Conservation (phyloP, 1,140 invertebrate species). For the Tyrophagus putrescentiae region DNA sequence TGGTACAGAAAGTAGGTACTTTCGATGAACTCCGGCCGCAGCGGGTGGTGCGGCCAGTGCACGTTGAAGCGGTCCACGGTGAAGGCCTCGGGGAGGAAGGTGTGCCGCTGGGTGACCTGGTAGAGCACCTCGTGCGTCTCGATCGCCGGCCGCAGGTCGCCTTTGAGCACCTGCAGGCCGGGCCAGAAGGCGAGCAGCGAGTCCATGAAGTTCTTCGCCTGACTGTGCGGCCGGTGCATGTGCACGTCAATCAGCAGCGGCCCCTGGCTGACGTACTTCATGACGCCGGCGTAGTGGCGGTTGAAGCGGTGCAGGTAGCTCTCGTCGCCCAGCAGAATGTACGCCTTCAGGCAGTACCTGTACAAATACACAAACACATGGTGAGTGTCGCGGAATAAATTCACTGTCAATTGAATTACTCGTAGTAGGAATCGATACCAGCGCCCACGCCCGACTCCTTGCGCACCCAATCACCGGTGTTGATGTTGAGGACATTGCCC, state of each 20-base stretch:
- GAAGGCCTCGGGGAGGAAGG: conserved; percentile 94
- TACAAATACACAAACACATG: conserved; percentile 35
- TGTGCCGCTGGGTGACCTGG: conserved; percentile 84
- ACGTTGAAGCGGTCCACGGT: conserved; percentile 75
- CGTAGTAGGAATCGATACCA: conserved; percentile 96
- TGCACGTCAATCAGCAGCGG: conserved; percentile 93
- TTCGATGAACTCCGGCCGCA: conserved; percentile 92
- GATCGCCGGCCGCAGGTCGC: conserved; percentile 86
- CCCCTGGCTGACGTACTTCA: conserved; percentile 86
- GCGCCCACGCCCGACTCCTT: conserved; percentile 94
- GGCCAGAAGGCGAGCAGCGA: conserved; percentile 94
- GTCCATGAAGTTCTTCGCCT: conserved; percentile 93
- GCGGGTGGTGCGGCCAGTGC: conserved; percentile 92
- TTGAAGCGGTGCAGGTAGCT: conserved; percentile 83
- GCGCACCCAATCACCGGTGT: conserved; percentile 90
- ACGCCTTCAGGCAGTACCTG: conserved; percentile 91
- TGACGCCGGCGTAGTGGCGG: conserved; percentile 85
- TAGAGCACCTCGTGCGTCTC: conserved; percentile 94
- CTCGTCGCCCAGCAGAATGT: conserved; percentile 56
- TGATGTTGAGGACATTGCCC: conserved; percentile 87
- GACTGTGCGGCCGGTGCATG: conserved; percentile 90
- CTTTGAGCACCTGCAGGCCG: conserved; percentile 76
- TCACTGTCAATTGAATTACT: too few relatives aligned
- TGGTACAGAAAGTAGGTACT: conserved; percentile 90
- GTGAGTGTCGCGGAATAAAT: too few relatives aligned